Conservation (phyloP, 2,888 invertebrate genomes). For the Aquatica leii region DNA sequence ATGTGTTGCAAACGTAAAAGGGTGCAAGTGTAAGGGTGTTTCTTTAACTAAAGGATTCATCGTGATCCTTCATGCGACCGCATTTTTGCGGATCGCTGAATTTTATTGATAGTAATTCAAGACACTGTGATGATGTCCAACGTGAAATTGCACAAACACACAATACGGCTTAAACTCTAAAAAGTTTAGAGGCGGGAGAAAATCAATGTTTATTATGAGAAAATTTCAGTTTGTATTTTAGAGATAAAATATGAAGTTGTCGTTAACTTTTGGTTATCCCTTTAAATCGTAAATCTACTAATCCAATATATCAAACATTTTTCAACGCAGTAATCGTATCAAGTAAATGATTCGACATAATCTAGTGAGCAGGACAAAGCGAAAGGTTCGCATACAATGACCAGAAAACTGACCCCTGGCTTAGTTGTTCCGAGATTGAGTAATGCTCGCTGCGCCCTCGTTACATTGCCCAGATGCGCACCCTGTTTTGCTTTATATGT, state of each 20-base stretch:
- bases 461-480: slow-evolving; percentile 45
- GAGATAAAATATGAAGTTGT: slow-evolving; percentile 30
- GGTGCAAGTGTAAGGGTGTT: slow-evolving; percentile 25
- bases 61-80: slow-evolving; percentile 31
- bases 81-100: slow-evolving; percentile 33
- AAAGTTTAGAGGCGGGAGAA: too few species aligned
- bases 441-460: slow-evolving; percentile 43
- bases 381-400: slow-evolving; percentile 51
- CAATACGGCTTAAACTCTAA: too few species aligned
- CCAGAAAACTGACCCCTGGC: slow-evolving; percentile 46
- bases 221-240: too few species aligned
- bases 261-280: slow-evolving; percentile 28
- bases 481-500: slow-evolving; percentile 31
- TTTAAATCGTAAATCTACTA: slow-evolving; percentile 39
- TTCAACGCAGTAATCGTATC: slow-evolving; percentile 59
- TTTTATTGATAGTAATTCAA: slow-evolving; percentile 26
- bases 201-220: too few species aligned
- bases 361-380: slow-evolving; percentile 48
- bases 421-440: slow-evolving; percentile 45
- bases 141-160: too few species aligned
- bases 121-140: too few species aligned
- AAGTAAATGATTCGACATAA: slow-evolving; percentile 61
- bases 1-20: slow-evolving; percentile 30
- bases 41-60: slow-evolving; percentile 31
- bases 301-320: slow-evolving; percentile 58